A percentile compares a stretch with the other conserved stretches of the same genome.
phyloP scores from a whole-genome alignment of 2,113 vertebrate species.

The Dipodomys merriami region DNA sequence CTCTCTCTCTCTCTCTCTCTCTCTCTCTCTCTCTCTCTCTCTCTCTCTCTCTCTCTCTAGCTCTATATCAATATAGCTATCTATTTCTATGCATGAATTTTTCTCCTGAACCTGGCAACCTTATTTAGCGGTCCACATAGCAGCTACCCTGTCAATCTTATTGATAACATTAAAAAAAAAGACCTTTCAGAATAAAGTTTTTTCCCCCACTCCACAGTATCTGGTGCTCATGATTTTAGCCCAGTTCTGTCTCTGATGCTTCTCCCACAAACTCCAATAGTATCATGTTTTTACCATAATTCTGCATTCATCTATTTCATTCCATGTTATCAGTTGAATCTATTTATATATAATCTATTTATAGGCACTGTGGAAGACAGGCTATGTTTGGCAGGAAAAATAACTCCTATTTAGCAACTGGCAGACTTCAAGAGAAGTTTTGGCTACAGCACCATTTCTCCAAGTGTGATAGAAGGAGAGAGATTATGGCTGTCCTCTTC shows the following conservation, averaged over 20 bases:
- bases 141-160: neutral
- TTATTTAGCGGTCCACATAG: neutral
- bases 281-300: constrained; percentile 71
- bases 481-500: constrained; percentile 57
- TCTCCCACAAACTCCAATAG: constrained; percentile 73
- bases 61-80: no score
- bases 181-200: neutral
- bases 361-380: constrained; percentile 73
- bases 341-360: constrained; percentile 79
- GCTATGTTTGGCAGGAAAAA: constrained; percentile 75
- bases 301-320: constrained; percentile 75
- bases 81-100: neutral
- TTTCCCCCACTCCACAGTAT: neutral
- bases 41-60: no score
- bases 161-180: neutral
- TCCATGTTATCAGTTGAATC: constrained; percentile 73
- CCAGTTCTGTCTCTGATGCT: constrained; percentile 62
- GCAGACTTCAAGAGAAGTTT: constrained; percentile 70
- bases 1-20: no score
- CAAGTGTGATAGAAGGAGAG: constrained; percentile 62
- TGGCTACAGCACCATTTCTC: constrained; percentile 70
- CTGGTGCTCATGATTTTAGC: neutral
- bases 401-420: constrained; percentile 73
- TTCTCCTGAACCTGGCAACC: neutral
- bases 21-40: no score